Evolutionary conservation across 2,888 invertebrate species (phyloP), one percentile per base, ranked within the genome.

Genomic region (Timema podura): DNA sequence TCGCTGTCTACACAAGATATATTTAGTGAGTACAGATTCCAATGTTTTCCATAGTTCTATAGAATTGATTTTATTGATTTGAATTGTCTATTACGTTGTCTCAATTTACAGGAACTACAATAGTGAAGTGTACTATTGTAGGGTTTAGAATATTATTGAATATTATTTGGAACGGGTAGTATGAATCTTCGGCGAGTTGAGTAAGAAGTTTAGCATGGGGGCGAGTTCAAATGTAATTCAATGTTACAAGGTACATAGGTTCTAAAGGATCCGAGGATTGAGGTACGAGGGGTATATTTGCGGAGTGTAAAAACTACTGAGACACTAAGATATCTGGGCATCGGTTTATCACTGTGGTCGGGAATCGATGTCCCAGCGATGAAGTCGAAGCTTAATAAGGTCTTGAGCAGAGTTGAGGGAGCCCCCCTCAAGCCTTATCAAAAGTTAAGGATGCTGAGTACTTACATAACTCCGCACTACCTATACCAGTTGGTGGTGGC

Each of bases 161-260:
- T n/a, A n/a, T n/a, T n/a, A n/a, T n/a, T n/a, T n/a, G n/a, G n/a
- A n/a, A n/a, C n/a, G n/a, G n/a, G n/a, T n/a, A n/a, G n/a, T n/a
- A n/a, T n/a, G n/a, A n/a, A n/a, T n/a, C n/a, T n/a, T n/a, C n/a
- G n/a, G n/a, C n/a, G n/a, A n/a, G n/a, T n/a, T n/a, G n/a, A n/a
- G n/a, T n/a, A n/a, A n/a, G n/a, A n/a, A n/a, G n/a, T n/a, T n/a
- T n/a, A n/a, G n/a, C n/a, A n/a, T n/a, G n/a, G n/a, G n/a, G n/a
- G n/a, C n/a, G n/a, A n/a, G n/a, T n/a, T n/a, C n/a, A n/a, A n/a
- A n/a, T n/a, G n/a, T n/a, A n/a, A n/a, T n/a, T n/a, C n/a, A n/a
- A n/a, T n/a, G n/a, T n/a, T n/a, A n/a, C n/a, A 73, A 75, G 76
- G 76, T 71, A 76, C 78, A 67, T 79, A 77, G 77, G 72, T 65